Evolutionary conservation across 2,797 vertebrate genomes (phyloP), one percentile per base, ranked within the genome.

Genomic region (Sebastes cheni): DNA sequence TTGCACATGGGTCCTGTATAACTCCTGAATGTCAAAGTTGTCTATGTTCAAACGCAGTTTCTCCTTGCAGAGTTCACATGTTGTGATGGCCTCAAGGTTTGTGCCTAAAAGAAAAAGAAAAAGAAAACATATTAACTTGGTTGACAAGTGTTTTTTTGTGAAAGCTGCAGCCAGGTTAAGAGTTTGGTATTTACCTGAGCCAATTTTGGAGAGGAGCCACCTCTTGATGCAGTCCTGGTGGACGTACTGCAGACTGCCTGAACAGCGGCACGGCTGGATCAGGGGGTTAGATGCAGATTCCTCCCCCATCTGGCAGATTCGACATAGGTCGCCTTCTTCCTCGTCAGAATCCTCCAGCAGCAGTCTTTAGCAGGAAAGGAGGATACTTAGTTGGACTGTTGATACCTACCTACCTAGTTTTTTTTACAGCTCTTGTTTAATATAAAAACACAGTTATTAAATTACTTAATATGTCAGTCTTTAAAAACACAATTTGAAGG

Each of bases 171-270:
- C 34, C 1, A 18, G 13, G 9, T 12, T 42, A 3, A 36, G 29
- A 64, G 2, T 32, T 58, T 11, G 50, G n/a, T n/a, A 20, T 18
- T 93, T 94, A 99, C 99, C 99, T 36, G 98, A 99, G 92, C 97
- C 97, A 82, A 99, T 98, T 95, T 99, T 99, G 39, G 98, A 98
- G 80, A 95, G 96, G 29, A 99, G 95, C 99, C 99, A 99, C 86
- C 99, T 98, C 91, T 99, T 99, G 96, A 99, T 99, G 91, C 99
- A 99, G 13, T 99, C 99, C 93, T 99, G 98, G 88, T 99, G 99
- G 85, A 99, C 98, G 59, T 97, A 99, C 36, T 96, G 97, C 92
- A 99, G 94, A 84, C 98, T 99, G 82, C 99, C 99, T 1, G 96
- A 97, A 64, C 99, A 99, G 79, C 96, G 96, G 87, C 99, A 99